Evolutionary conservation across 2,888 invertebrate species (phyloP), one percentile per base, ranked within the genome.

Genomic region (Myopa testacea): DNA sequence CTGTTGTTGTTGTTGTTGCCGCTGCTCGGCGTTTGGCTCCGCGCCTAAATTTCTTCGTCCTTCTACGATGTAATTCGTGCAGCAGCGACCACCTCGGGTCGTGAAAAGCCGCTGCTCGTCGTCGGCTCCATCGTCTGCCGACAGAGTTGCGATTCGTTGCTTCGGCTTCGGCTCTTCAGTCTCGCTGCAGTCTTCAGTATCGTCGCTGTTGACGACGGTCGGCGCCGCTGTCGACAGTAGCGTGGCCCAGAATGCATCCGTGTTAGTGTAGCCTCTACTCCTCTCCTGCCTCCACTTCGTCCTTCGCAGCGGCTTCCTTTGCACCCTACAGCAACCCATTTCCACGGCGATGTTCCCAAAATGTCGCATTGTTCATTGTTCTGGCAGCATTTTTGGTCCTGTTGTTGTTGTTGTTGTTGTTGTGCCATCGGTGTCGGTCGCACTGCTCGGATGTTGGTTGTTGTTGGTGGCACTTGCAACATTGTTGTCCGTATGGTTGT

Each of bases 111-210:
- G 69, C 52, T 16, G 10, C 55, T n/a, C 16, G 8, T 26, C 12
- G 69, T 50, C 50, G 76, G 81, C 55, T 55, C n/a, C 37, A 34
- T 52, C 70, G 67, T 50, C 55, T 55, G 55, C 55, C n/a, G 37
- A 19, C 50, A 5, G 26, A 26, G 26, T 26, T 26, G 37, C 63
- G 4, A 37, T 40, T 34, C 12, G 55, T n/a, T 14, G 70, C 55
- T 52, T 70, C 52, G 19, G 26, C 52, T 37, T 55, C 70, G 70
- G 52, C 67, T 40, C 38, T 58, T 58, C 58, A 19, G 16, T 58
- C 16, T 78, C 80, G 78, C 76, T 77, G 79, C 77, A 76, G 79
- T 76, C 79, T 78, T 79, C 76, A 68, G 63, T 52, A 67, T 74
- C 74, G 73, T 71, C 76, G 69, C 58, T 40, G 58, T 38, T 58